Base-by-base conservation (phyloP, 2,113 vertebrate genomes). In the Oreocharis arfaki region DNA sequence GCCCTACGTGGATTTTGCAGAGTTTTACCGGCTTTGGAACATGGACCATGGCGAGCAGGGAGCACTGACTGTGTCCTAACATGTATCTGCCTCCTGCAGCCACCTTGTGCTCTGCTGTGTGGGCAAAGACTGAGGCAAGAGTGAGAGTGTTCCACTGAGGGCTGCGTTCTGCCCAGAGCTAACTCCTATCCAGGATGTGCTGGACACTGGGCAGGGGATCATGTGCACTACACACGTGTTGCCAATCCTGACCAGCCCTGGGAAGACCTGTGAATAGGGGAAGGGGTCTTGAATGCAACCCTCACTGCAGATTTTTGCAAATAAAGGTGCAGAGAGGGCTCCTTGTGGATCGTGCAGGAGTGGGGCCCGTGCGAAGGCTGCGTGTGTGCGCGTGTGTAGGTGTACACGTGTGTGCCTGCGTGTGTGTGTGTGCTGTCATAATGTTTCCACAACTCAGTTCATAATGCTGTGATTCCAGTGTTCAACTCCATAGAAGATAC, bases 1-100 rank as follows among this genome's bases (percentile, higher is more conserved):
- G 27, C 99, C 99, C 10, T 99, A 99, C 0, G 99, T 99, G 97
- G 99, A 99, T 98, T 99, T 99, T 93, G 99, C 97, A 6, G 99
- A 99, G 91, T 99, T 99, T 92, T 99, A 99, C 97, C 98, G 97
- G 28, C 97, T 99, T 77, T 99, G 99, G 99, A 99, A 98, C 15
- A 97, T 98, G 33, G 99, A 99, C 95, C 99, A 99, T 12, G 97
- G 98, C 2, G 99, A 99, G 30, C 98, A 98, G 92, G 97, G 97
- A 11, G 93, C 79, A 20, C 78, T 97, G 80, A 94, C 97, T 1
- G 97, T 97, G 3, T 97, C 97, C 3, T 98, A 97, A 96, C 1
- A 0, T 28, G 20, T 33, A 10, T 33, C 53, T 49, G 88, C 39
- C 39, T 91, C 64, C 4, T 84, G 61, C 90, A 65, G 52, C 37